Evolutionary conservation across 92 coral and sea anemone species (phyloP).

Genomic region (Galaxea fascicularis): DNA sequence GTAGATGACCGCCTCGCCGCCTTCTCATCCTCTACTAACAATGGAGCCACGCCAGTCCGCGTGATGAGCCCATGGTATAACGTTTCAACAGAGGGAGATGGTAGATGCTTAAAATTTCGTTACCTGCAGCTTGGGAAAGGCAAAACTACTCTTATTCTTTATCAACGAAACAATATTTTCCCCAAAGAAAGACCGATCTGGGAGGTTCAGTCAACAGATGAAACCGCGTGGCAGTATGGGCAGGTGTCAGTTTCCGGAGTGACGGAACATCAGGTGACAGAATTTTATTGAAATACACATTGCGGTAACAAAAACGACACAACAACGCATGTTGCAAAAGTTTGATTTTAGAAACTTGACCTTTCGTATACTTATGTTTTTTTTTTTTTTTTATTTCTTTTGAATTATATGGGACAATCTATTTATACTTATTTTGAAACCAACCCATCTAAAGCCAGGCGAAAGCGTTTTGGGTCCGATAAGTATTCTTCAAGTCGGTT

Average conservation of each 20-base stretch:
- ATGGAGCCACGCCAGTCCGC: background rate
- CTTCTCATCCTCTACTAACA: background rate
- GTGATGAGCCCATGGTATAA: slow-evolving; percentile 39
- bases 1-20: slow-evolving; percentile 14
- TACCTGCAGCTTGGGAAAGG: slow-evolving; percentile 19
- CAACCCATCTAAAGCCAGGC: no score
- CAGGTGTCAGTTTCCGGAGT: slow-evolving; percentile 32
- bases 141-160: background rate
- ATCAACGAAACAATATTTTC: background rate
- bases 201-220: slow-evolving; percentile 1
- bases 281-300: no score
- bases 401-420: no score
- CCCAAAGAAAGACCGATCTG: slow-evolving; percentile 18
- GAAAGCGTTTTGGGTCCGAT: no score
- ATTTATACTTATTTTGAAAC: no score
- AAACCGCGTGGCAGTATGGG: slow-evolving; percentile 24
- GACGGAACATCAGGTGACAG: slow-evolving; percentile 24
- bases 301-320: background rate
- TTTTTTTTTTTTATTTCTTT: no score
- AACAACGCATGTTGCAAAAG: background rate
- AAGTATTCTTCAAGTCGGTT: no score
- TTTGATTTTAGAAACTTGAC: background rate
- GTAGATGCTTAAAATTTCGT: slow-evolving; percentile 33
- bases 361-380: no score
- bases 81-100: slow-evolving; percentile 23